Evolutionary conservation across 2,797 vertebrate genomes (phyloP).

Genomic region (Sardinella longiceps): DNA sequence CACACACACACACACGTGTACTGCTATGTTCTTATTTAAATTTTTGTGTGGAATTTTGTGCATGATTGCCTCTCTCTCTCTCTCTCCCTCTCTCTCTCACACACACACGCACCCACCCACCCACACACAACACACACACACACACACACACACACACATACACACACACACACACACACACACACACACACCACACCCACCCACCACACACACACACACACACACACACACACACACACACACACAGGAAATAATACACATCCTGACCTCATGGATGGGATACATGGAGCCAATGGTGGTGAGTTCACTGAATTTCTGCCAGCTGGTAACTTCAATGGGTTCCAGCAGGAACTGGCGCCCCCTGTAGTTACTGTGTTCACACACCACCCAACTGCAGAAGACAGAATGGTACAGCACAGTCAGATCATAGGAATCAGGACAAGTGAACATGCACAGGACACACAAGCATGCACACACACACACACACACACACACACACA

Average conservation of each 20-base stretch:
- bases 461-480: neutral
- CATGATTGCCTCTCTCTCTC: too few relatives aligned
- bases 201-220: neutral
- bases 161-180: neutral
- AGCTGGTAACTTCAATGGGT: conserved; percentile 88
- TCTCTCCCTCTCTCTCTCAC: neutral
- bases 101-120: neutral
- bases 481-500: conserved; percentile 57
- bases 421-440: neutral
- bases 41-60: too few relatives aligned
- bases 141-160: conserved; percentile 5
- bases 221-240: neutral
- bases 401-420: neutral
- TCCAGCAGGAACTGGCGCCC: conserved; percentile 92
- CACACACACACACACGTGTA: too few relatives aligned
- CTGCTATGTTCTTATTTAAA: too few relatives aligned
- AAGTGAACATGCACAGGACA: neutral
- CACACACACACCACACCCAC: neutral
- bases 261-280: conserved; percentile 85
- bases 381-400: conserved; percentile 88
- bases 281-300: conserved; percentile 87
- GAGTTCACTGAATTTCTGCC: conserved; percentile 88
- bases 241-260: neutral
- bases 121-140: neutral
- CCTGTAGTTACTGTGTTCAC: conserved; percentile 90